These are phyloP conservation scores for Polypedilum vanderplanki DNA, from an alignment of 1,140 invertebrate genomes.

Conservation along the genomic window DNA sequence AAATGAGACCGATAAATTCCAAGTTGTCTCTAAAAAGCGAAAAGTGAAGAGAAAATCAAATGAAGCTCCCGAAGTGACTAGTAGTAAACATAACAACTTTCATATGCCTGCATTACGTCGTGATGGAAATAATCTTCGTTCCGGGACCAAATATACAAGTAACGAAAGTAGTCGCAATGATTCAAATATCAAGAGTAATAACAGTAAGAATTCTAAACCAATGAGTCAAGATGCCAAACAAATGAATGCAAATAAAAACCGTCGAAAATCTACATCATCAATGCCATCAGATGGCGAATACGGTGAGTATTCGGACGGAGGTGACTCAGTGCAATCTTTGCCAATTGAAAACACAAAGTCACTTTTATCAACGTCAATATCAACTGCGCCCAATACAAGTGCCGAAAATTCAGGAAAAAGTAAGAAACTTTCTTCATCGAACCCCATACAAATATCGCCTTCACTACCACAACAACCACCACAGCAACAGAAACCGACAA, in stretches of 20 bases:
- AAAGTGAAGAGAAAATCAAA: constrained; percentile 52
- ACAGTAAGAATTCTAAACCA: constrained; percentile 35
- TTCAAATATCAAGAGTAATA: constrained; percentile 32
- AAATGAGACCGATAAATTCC: constrained; percentile 52
- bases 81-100: constrained; percentile 31
- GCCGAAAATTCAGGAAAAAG: constrained; percentile 17
- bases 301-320: constrained; percentile 58
- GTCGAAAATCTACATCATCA: constrained; percentile 53
- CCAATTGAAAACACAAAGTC: constrained; percentile 51
- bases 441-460: constrained; percentile 31
- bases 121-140: constrained; percentile 24
- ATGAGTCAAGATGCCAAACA: constrained; percentile 31
- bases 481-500: constrained; percentile 32
- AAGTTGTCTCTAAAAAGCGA: constrained; percentile 63
- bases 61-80: constrained; percentile 36
- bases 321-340: constrained; percentile 65
- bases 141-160: constrained; percentile 7
- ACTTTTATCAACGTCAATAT: background rate
- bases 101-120: constrained; percentile 31
- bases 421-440: background rate
- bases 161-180: constrained; percentile 27
- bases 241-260: constrained; percentile 35
- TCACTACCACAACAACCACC: constrained; percentile 30
- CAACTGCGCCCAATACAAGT: constrained; percentile 1
- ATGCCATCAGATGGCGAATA: constrained; percentile 49